Conservation (phyloP, 1,140 invertebrate species). For the Microplitis demolitor region DNA sequence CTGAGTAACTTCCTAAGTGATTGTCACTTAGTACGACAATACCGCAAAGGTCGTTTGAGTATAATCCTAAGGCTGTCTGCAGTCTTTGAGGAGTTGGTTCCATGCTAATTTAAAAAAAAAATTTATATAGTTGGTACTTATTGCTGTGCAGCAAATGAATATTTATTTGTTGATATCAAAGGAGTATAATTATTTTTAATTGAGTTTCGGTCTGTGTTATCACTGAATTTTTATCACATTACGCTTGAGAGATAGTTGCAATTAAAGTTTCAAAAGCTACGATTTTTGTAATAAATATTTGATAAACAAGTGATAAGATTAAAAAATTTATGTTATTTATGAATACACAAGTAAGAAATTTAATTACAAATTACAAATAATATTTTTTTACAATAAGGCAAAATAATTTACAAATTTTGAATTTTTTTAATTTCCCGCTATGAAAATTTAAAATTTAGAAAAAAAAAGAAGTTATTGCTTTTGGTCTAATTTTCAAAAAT, state of each 20-base stretch:
- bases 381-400: too few relatives aligned
- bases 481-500: too few relatives aligned
- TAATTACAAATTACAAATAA: neutral
- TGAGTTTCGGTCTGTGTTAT: too few relatives aligned
- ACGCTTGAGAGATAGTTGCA: too few relatives aligned
- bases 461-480: too few relatives aligned
- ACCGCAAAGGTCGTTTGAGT: slow-evolving; percentile 89
- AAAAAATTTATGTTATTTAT: neutral
- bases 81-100: slow-evolving; percentile 77
- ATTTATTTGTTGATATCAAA: neutral
- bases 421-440: too few relatives aligned
- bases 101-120: slow-evolving; percentile 51
- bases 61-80: slow-evolving; percentile 91
- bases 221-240: too few relatives aligned
- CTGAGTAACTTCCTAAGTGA: slow-evolving; percentile 75
- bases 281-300: neutral
- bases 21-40: slow-evolving; percentile 84
- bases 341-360: neutral
- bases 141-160: neutral
- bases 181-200: too few relatives aligned
- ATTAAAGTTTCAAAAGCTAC: too few relatives aligned
- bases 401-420: too few relatives aligned
- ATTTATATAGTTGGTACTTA: slow-evolving; percentile 4
- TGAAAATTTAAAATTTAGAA: too few relatives aligned
- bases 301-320: neutral